Percentiles rank a stretch among this genome's conserved stretches.
These are phyloP conservation scores for Acromyrmex charruanus DNA, from an alignment of 1,140 invertebrate species.

Conservation along the genomic window DNA sequence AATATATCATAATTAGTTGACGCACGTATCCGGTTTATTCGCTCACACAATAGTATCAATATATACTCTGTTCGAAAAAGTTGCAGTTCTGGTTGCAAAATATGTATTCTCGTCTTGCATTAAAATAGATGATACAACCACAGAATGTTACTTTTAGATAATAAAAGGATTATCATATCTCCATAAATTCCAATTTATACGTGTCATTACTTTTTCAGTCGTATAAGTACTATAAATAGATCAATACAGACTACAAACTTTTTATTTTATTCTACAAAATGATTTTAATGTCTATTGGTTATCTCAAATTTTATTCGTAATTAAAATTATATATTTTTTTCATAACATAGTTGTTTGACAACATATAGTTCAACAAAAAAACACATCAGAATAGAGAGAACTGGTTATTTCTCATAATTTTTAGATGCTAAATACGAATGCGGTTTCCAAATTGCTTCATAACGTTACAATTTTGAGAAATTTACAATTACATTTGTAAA, in stretches of 20 bases:
- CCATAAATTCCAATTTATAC: constrained; percentile 1
- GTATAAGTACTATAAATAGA: constrained; percentile 15
- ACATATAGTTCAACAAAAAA: no score
- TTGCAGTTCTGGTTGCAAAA: constrained; percentile 2
- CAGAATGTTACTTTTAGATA: constrained; percentile 8
- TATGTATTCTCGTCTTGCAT: not conserved
- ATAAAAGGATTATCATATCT: not conserved
- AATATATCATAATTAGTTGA: constrained; percentile 16
- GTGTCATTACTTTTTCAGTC: not conserved
- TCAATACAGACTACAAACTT: not conserved
- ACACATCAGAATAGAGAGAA: no score
- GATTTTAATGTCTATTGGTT: not conserved
- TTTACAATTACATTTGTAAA: no score
- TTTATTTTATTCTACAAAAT: not conserved
- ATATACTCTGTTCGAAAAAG: not conserved
- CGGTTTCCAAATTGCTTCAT: no score
- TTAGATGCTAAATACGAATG: no score
- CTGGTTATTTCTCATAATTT: no score
- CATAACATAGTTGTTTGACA: not conserved
- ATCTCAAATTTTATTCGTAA: not conserved
- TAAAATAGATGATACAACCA: constrained; percentile 20
- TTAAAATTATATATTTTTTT: not conserved
- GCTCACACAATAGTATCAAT: not conserved
- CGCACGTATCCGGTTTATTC: not conserved
- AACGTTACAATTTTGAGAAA: no score